phyloP scores from a whole-genome alignment of 2,888 invertebrate species.

The Gastracanthus pulcherrimus region DNA sequence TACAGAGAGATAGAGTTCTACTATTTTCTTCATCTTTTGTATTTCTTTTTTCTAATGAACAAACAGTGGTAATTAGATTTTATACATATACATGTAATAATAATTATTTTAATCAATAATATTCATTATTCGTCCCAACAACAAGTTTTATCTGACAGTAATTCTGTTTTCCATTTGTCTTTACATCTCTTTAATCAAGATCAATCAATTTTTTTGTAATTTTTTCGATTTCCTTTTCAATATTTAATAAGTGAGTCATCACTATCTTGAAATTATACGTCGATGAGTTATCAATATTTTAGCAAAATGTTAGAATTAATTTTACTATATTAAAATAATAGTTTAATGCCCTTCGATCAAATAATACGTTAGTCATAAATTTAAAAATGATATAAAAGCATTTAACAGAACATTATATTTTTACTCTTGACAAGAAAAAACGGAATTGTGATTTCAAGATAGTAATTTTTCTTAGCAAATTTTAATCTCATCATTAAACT shows the following conservation, averaged over 20 bases:
- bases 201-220: conserved; percentile 14
- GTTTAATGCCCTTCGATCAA: conserved; percentile 13
- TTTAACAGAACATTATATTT: background rate
- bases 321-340: conserved; percentile 64
- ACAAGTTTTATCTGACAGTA: conserved; percentile 71
- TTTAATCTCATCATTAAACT: conserved; percentile 28
- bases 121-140: conserved; percentile 73
- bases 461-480: conserved; percentile 8
- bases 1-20: conserved; percentile 71
- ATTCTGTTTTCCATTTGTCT: conserved; percentile 54
- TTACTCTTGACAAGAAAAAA: conserved; percentile 11
- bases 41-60: conserved; percentile 71
- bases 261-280: conserved; percentile 32
- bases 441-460: conserved; percentile 7
- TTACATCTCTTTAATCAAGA: background rate
- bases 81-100: conserved; percentile 70
- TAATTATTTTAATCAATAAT: conserved; percentile 67
- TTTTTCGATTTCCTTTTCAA: conserved; percentile 55
- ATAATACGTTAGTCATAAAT: too few species aligned
- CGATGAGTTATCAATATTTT: too few species aligned
- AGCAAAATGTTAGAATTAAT: too few species aligned
- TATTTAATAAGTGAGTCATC: conserved; percentile 31
- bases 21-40: conserved; percentile 57
- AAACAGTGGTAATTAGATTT: conserved; percentile 74
- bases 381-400: too few species aligned